These are phyloP conservation scores for Centropus unirufus DNA, from an alignment of 2,113 vertebrate species.

Conservation along the genomic window DNA sequence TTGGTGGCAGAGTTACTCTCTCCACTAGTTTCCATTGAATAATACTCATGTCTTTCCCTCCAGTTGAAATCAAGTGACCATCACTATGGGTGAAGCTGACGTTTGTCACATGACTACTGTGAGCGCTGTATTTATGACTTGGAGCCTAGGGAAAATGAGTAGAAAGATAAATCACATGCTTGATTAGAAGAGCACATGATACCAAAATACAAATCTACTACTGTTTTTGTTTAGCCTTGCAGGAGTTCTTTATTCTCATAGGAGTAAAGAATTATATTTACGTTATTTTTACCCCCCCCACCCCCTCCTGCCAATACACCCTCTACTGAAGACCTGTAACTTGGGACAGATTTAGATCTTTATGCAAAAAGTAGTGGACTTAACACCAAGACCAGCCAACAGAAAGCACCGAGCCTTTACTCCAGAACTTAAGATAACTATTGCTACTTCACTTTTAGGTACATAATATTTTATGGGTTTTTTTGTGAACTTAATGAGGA, in stretches of 20 bases:
- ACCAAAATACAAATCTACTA: accelerated
- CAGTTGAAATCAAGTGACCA: conserved; percentile 94
- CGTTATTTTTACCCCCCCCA: too few species aligned
- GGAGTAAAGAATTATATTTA: not conserved
- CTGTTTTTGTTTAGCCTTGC: not conserved
- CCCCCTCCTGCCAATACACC: not conserved
- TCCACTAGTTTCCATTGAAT: conserved; percentile 96
- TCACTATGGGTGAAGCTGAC: conserved; percentile 93
- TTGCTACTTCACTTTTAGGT: not conserved
- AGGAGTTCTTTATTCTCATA: not conserved
- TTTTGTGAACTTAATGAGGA: not conserved
- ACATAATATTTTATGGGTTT: not conserved
- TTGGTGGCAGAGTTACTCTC: conserved; percentile 80
- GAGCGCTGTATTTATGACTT: conserved; percentile 96
- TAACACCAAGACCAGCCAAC: not conserved
- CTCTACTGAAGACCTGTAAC: not conserved
- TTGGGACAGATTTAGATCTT: not conserved
- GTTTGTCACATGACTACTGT: conserved; percentile 99
- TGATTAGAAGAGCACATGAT: not conserved
- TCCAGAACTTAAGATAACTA: not conserved
- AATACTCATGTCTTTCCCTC: conserved; percentile 97
- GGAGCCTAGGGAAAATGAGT: conserved; percentile 83
- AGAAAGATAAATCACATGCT: not conserved
- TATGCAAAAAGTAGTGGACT: not conserved
- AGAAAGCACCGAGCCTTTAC: not conserved